These are phyloP conservation scores for Cyprinus carpio DNA, from an alignment of 2,113 vertebrate genomes.

Conservation along the genomic window DNA sequence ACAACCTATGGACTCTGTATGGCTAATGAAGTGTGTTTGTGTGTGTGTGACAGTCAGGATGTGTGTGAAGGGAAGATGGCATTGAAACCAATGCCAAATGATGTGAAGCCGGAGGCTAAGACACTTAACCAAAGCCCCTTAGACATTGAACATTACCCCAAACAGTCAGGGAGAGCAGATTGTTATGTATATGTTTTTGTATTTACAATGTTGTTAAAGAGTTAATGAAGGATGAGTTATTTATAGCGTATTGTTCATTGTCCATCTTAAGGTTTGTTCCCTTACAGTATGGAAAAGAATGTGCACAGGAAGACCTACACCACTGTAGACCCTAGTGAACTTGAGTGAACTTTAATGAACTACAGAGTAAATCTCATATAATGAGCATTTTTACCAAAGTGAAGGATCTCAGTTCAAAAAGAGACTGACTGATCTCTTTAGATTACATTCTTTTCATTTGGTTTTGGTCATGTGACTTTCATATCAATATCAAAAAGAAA, in stretches of 20 bases:
- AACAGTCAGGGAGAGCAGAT: slow-evolving; percentile 33
- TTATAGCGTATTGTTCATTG: slow-evolving; percentile 79
- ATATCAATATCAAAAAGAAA: neutral
- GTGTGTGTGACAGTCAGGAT: neutral
- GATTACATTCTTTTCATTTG: neutral
- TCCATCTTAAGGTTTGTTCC: slow-evolving; percentile 58
- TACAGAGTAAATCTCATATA: neutral
- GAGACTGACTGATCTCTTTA: neutral
- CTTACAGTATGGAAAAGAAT: slow-evolving; percentile 58
- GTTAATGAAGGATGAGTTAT: slow-evolving; percentile 65
- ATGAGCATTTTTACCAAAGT: neutral
- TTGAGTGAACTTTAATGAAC: neutral
- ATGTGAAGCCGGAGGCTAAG: neutral
- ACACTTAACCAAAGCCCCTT: slow-evolving; percentile 20
- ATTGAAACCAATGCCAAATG: slow-evolving; percentile 19
- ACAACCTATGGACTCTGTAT: neutral
- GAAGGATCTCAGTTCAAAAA: neutral
- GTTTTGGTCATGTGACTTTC: neutral
- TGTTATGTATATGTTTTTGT: slow-evolving; percentile 63
- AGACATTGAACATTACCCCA: slow-evolving; percentile 2
- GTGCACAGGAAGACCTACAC: slow-evolving; percentile 21
- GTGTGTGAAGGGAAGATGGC: neutral
- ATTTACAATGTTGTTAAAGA: slow-evolving; percentile 36
- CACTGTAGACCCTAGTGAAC: slow-evolving; percentile 3
- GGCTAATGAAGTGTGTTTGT: neutral